A percentile compares a stretch with the other conserved stretches of the same genome.
Conservation (phyloP, 2,113 vertebrate genomes). For the Brachyistius frenatus region DNA sequence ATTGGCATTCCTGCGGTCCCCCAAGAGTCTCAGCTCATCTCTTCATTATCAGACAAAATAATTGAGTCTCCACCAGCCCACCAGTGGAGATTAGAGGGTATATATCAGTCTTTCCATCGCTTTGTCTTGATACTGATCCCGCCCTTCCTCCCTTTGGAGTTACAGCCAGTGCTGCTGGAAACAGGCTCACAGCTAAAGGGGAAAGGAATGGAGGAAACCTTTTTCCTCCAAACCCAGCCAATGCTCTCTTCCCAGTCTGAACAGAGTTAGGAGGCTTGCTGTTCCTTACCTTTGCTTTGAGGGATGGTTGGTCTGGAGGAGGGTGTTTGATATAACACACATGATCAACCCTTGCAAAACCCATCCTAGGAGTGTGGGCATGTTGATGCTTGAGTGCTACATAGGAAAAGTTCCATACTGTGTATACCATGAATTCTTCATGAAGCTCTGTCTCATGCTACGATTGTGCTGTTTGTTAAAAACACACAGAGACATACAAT, state of each 20-base stretch:
- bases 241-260: constrained; percentile 49
- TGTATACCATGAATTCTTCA: constrained; percentile 1
- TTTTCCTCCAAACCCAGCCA: constrained; percentile 50
- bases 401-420: neutral
- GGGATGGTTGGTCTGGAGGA: constrained; percentile 14
- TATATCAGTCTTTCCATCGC: constrained; percentile 72
- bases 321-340: constrained; percentile 67
- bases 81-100: constrained; percentile 71
- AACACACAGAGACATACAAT: neutral
- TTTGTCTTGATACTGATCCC: constrained; percentile 72
- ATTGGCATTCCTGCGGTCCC: constrained; percentile 52
- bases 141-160: constrained; percentile 73
- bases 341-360: constrained; percentile 65
- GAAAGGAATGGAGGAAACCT: constrained; percentile 49
- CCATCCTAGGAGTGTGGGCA: constrained; percentile 38
- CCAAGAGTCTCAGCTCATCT: constrained; percentile 61
- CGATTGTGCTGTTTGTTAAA: neutral
- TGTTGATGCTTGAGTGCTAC: constrained; percentile 20
- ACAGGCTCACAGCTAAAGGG: constrained; percentile 52
- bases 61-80: constrained; percentile 69
- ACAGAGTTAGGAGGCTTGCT: constrained; percentile 25
- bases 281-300: constrained; percentile 27
- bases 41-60: constrained; percentile 64
- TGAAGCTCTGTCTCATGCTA: neutral
- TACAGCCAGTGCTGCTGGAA: constrained; percentile 61